Evolutionary conservation across 2,113 vertebrate species (phyloP).

Genomic region (Girardinichthys multiradiatus): DNA sequence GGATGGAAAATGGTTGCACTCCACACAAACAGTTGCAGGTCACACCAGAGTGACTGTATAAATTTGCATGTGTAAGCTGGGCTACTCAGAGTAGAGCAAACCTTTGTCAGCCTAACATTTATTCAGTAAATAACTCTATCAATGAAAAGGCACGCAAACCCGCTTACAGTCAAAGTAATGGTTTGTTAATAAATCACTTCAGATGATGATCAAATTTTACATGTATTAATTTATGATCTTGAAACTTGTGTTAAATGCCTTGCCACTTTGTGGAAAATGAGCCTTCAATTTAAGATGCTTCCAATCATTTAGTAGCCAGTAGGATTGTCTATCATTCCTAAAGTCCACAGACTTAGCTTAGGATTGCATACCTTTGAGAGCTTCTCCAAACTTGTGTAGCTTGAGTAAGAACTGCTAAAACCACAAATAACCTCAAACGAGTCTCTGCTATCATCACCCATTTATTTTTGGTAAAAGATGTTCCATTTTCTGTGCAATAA

Average conservation of each 20-base stretch:
- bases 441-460: slow-evolving; percentile 14
- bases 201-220: neutral
- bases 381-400: slow-evolving; percentile 36
- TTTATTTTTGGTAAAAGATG: slow-evolving; percentile 14
- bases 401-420: slow-evolving; percentile 62
- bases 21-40: slow-evolving; percentile 41
- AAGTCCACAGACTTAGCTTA: slow-evolving; percentile 62
- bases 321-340: slow-evolving; percentile 49
- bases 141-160: neutral
- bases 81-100: slow-evolving; percentile 17
- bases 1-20: slow-evolving; percentile 57
- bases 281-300: slow-evolving; percentile 46
- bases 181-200: slow-evolving; percentile 24
- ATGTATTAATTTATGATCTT: neutral
- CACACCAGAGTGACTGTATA: slow-evolving; percentile 25
- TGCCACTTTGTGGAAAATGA: slow-evolving; percentile 44
- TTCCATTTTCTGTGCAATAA: neutral
- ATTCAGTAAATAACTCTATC: slow-evolving; percentile 25
- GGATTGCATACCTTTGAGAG: slow-evolving; percentile 62
- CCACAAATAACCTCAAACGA: slow-evolving; percentile 22
- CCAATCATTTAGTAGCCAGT: slow-evolving; percentile 59
- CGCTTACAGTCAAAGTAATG: neutral
- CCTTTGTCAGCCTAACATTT: slow-evolving; percentile 27
- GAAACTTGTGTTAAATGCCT: slow-evolving; percentile 1
- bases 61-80: neutral